Evolutionary conservation across 2,113 vertebrate genomes (phyloP), one percentile per base, ranked within the genome.

Genomic region (Triplophysa siluroides): DNA sequence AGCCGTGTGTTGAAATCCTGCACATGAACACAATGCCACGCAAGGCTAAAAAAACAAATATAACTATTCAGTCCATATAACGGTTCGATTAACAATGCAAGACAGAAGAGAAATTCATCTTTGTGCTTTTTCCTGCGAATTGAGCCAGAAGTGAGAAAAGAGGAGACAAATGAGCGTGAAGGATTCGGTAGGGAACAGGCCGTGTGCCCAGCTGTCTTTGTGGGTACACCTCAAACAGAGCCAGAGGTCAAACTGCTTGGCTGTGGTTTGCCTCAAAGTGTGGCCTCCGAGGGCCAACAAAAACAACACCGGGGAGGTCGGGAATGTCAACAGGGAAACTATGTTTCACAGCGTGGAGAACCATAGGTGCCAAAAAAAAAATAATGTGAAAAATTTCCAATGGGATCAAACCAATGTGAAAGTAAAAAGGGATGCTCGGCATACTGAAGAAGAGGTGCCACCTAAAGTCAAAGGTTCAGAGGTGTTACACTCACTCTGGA

Each of bases 271-370:
- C 3, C 54, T n/a, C 54, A 58, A 75, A 83, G 78, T 79, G 78
- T 76, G 76, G 16, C 67, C 75, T 83, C 71, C 43, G 56, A 79
- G 69, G 56, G 84, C 88, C 89, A 92, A 88, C 83, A 90, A 89
- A 77, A 92, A 90, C 90, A 91, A 70, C 69, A 85, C 16, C 47
- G 2, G 73, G 85, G 87, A 88, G 88, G 83, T 79, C 71, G 85
- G 79, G 89, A 86, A 88, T 87, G 86, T 80, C 82, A 24, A 85
- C 90, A 92, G 91, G 90, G 92, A 89, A 83, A 79, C 80, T 72
- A 76, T 58, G 58, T 85, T 87, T 88, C 67, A 76, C 85, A 81
- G 84, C 24, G 11, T 12, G 63, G 58, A 65, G 60, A 78, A 76
- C 80, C 69, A 45, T 47, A 71, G 58, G 56, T 19, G 8, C 54